Percentiles rank a stretch among this genome's conserved stretches.
Conservation (phyloP, 2,113 vertebrate genomes). For the Chloropsis cyanopogon region DNA sequence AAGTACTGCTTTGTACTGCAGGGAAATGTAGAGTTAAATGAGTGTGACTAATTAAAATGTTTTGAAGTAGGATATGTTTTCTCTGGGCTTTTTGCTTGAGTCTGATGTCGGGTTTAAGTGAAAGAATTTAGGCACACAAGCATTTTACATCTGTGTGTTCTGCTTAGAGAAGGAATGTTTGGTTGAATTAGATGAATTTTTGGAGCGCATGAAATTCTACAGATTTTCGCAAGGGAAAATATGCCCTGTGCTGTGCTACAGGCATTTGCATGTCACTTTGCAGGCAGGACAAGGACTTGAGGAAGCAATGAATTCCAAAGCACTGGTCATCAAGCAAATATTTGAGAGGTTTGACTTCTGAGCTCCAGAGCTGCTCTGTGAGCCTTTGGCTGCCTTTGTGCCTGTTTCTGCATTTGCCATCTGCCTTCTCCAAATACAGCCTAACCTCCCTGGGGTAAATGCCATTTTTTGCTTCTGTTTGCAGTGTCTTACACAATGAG, state of each 20-base stretch:
- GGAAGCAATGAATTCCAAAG: neutral
- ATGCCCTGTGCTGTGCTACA: neutral
- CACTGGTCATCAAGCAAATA: constrained; percentile 7
- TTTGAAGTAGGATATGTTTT: neutral
- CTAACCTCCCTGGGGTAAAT: neutral
- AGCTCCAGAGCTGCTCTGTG: neutral
- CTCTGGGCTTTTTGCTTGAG: neutral
- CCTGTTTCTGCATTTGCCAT: constrained; percentile 15
- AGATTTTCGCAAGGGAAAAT: neutral
- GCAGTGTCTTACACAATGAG: neutral
- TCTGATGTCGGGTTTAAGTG: neutral
- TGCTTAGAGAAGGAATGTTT: neutral
- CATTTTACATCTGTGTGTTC: neutral
- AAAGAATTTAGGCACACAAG: neutral
- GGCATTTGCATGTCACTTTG: neutral
- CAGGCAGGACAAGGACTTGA: neutral
- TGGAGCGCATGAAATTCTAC: neutral
- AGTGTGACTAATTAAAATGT: neutral
- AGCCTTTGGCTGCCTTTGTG: neutral
- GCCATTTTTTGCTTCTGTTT: neutral
- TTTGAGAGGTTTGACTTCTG: neutral
- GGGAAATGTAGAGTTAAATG: neutral
- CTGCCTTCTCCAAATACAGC: constrained; percentile 23
- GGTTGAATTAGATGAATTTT: neutral
- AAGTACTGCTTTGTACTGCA: neutral